A percentile compares a stretch with the other conserved stretches of the same genome.
These are phyloP conservation scores for Blomia tropicalis DNA, from an alignment of 2,888 invertebrate genomes.

Conservation along the genomic window DNA sequence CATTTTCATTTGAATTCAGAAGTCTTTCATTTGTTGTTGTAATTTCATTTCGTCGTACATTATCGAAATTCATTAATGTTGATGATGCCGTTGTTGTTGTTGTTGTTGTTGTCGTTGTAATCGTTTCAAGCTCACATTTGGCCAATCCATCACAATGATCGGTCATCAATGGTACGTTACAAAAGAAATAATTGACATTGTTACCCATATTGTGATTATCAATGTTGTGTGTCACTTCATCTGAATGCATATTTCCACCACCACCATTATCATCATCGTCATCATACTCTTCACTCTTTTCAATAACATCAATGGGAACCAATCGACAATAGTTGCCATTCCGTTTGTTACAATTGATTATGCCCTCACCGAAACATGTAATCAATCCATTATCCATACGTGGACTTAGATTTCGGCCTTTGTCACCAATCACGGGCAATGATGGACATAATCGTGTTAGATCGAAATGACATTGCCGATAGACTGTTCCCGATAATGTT, in stretches of 20 bases:
- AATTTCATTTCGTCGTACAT: neutral
- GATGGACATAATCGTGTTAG: neutral
- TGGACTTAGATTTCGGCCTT: neutral
- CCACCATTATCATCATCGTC: neutral
- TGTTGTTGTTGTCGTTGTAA: neutral
- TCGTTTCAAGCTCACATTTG: neutral
- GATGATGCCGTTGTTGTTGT: neutral
- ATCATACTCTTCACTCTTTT: neutral
- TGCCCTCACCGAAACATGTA: neutral
- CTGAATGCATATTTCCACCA: neutral
- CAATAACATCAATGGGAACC: neutral
- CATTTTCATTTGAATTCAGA: neutral
- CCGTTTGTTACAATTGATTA: neutral
- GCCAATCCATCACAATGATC: neutral
- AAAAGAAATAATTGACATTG: neutral
- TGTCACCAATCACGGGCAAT: neutral
- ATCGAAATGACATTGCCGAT: neutral
- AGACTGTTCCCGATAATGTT: neutral
- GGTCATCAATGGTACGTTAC: constrained; percentile 2
- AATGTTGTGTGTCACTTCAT: neutral
- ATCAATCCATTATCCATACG: neutral
- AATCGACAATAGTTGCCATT: neutral
- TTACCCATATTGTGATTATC: neutral
- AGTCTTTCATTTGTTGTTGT: neutral
- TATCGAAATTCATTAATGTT: neutral